These are phyloP conservation scores for Psephotus haematonotus DNA, from an alignment of 2,113 vertebrate species.

Conservation along the genomic window DNA sequence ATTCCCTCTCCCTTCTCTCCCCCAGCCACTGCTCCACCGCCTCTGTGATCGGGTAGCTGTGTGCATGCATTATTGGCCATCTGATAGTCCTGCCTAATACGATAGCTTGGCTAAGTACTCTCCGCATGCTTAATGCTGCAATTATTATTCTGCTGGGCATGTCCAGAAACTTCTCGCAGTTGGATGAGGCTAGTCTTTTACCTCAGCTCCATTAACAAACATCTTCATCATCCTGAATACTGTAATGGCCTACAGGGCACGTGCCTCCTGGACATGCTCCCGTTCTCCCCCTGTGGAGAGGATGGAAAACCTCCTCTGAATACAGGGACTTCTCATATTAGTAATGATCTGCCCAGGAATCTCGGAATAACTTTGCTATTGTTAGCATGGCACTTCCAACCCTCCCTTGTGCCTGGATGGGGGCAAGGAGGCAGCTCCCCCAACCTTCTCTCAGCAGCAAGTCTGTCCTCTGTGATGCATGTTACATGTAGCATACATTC, in stretches of 20 bases:
- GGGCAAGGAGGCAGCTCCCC: background rate
- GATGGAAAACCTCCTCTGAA: background rate
- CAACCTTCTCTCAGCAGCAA: background rate
- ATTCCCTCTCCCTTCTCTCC: background rate
- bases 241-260: background rate
- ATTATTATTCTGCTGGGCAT: slow-evolving; percentile 43
- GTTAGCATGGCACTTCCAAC: background rate
- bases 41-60: background rate
- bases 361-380: background rate
- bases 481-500: background rate
- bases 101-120: background rate
- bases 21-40: background rate
- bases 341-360: background rate
- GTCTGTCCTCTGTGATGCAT: background rate
- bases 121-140: background rate
- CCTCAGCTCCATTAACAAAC: slow-evolving; percentile 14
- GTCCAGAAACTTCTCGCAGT: background rate
- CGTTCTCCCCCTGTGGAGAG: rapidly evolving
- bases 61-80: background rate
- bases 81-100: background rate
- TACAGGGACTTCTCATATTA: background rate
- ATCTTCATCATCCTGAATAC: background rate
- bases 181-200: slow-evolving; percentile 2
- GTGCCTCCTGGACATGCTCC: background rate
- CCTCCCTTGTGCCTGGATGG: background rate